Evolutionary conservation across 2,888 invertebrate genomes (phyloP), one percentile per base, ranked within the genome.

Genomic region (Drosophila lutescens): DNA sequence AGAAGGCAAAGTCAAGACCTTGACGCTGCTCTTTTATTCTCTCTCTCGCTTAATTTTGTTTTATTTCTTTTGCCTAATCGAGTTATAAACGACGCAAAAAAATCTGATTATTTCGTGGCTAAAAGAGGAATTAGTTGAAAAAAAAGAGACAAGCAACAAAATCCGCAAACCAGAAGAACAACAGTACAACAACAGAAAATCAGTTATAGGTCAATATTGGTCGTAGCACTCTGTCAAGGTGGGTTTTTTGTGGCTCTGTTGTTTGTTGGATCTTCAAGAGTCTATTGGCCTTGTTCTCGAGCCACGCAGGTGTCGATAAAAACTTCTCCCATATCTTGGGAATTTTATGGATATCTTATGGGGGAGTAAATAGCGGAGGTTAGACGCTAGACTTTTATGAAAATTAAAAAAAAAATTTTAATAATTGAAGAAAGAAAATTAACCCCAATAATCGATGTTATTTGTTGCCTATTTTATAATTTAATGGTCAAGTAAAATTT

Each of bases 151-250:
- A 69, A 47, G 17, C 20, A 13, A 49, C 23, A 17, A 44, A 57
- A 46, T 57, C 43, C 30, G 44, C 55, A 43, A 44, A 46, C 57
- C 23, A 50, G 36, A 63, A 43, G 58, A 58, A 38, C 47, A 51
- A 50, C n/a, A 49, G 23, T 12, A 41, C 36, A 63, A 55, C 20
- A 47, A 41, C 26, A 32, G 58, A 60, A 60, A 53, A 53, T 85
- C 79, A 75, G 76, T 84, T 85, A 84, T 84, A 78, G 83, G 83
- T 84, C 83, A 87, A 77, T 70, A 71, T 65, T 85, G 82, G 77
- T 85, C 82, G 76, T 60, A 72, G 79, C 58, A 74, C 71, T 66
- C 66, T 49, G 66, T 55, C 55, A 67, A 77, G 77, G 78, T 75
- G 77, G 15, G 12, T 65, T 38, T 30, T 60, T 58, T 32, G 13